These are phyloP conservation scores for Eurypyga helias DNA, from an alignment of 2,113 vertebrate genomes.

Conservation along the genomic window DNA sequence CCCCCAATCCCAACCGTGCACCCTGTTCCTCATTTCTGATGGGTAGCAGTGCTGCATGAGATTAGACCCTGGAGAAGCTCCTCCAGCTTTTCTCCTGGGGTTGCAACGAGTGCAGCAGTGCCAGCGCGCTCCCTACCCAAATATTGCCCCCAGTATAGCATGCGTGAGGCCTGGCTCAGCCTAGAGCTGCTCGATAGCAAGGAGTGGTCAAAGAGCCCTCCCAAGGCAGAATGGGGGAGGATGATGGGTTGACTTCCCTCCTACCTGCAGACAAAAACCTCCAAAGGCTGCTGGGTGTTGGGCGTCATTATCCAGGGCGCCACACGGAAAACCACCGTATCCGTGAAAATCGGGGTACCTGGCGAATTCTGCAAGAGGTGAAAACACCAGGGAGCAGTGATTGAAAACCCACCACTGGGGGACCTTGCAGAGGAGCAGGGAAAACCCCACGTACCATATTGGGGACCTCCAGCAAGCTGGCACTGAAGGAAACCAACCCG, in stretches of 20 bases:
- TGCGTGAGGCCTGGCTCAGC: not conserved
- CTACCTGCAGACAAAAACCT: slow-evolving; percentile 90
- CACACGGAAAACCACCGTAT: slow-evolving; percentile 84
- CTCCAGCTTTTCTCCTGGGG: not conserved
- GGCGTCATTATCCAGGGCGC: slow-evolving; percentile 98
- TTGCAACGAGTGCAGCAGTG: not conserved
- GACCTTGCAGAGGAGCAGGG: fast-evolving
- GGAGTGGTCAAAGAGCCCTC: not conserved
- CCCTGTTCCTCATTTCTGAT: not conserved
- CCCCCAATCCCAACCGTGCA: fast-evolving
- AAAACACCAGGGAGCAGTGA: fast-evolving
- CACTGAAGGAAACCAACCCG: slow-evolving; percentile 80
- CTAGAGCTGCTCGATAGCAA: fast-evolving
- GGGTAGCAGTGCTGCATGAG: not conserved
- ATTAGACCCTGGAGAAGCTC: not conserved
- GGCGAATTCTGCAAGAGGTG: slow-evolving; percentile 61
- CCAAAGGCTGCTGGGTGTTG: slow-evolving; percentile 86
- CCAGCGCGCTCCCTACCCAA: not conserved
- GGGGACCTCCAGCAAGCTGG: slow-evolving; percentile 81
- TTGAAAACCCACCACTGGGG: fast-evolving
- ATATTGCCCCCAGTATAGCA: not conserved
- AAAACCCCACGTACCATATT: slow-evolving; percentile 53
- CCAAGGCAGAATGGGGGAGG: not conserved
- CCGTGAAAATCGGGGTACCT: slow-evolving; percentile 87
- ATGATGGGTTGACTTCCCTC: fast-evolving